A percentile compares a stretch with the other conserved stretches of the same genome.
These are phyloP conservation scores for Epinephelus cyanopodus DNA, from an alignment of 2,113 vertebrate genomes.

Conservation along the genomic window DNA sequence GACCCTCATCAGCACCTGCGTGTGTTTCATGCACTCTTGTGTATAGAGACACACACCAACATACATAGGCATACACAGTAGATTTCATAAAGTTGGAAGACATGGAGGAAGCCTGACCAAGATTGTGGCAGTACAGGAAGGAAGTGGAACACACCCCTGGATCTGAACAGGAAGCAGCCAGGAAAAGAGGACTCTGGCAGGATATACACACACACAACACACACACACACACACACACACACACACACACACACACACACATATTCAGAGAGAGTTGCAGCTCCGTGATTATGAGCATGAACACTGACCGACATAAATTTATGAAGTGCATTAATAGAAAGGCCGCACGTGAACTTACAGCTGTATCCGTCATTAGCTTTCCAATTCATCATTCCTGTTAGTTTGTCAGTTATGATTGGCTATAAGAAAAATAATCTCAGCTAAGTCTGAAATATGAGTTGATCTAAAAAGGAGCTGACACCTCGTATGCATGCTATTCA, in stretches of 20 bases:
- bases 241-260: slow-evolving; percentile 15
- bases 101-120: slow-evolving; percentile 73
- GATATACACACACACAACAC: slow-evolving; percentile 54
- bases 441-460: neutral
- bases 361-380: neutral
- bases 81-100: slow-evolving; percentile 59
- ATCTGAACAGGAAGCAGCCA: slow-evolving; percentile 78
- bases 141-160: slow-evolving; percentile 79
- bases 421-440: neutral
- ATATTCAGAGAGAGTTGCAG: slow-evolving; percentile 12
- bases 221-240: slow-evolving; percentile 15
- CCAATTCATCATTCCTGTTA: neutral
- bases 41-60: slow-evolving; percentile 14
- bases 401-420: neutral
- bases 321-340: slow-evolving; percentile 13
- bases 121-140: slow-evolving; percentile 75
- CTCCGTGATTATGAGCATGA: slow-evolving; percentile 14
- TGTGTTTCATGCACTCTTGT: neutral
- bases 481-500: neutral
- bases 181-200: slow-evolving; percentile 69
- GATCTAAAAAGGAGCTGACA: neutral
- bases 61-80: slow-evolving; percentile 21
- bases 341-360: neutral
- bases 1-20: slow-evolving; percentile 30
- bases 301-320: slow-evolving; percentile 9